Evolutionary conservation across 2,888 invertebrate species (phyloP).

Genomic region (Hemaris fuciformis): DNA sequence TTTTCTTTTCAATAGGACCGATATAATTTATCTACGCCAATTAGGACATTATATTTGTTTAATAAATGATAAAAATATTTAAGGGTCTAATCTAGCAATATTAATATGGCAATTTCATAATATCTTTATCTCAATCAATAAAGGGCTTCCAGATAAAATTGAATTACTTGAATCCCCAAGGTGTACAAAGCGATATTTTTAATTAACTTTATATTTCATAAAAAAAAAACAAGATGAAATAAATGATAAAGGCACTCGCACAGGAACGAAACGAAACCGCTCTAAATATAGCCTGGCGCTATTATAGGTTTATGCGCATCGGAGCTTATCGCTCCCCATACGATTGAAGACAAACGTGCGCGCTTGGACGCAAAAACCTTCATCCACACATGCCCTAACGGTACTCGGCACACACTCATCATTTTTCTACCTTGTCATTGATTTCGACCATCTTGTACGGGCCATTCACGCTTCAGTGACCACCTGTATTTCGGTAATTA

Average conservation of each 20-base stretch:
- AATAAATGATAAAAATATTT: not conserved
- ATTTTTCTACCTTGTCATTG: slow-evolving; percentile 49
- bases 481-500: slow-evolving; percentile 1
- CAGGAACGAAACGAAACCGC: slow-evolving; percentile 57
- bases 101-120: not conserved
- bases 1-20: not conserved
- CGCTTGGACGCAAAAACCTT: slow-evolving; percentile 63
- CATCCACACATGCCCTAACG: slow-evolving; percentile 54
- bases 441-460: slow-evolving; percentile 4
- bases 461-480: slow-evolving; percentile 5
- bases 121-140: not conserved
- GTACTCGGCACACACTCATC: slow-evolving; percentile 50
- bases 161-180: not conserved
- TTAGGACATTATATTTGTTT: not conserved
- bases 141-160: not conserved
- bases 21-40: not conserved
- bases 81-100: too few species aligned
- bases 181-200: not conserved
- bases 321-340: slow-evolving; percentile 71
- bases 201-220: slow-evolving; percentile 13
- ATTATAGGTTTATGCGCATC: slow-evolving; percentile 63
- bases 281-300: slow-evolving; percentile 65
- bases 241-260: slow-evolving; percentile 38
- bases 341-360: slow-evolving; percentile 58
- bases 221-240: slow-evolving; percentile 36